phyloP scores from a whole-genome alignment of 2,113 vertebrate species.

The Blennius ocellaris region DNA sequence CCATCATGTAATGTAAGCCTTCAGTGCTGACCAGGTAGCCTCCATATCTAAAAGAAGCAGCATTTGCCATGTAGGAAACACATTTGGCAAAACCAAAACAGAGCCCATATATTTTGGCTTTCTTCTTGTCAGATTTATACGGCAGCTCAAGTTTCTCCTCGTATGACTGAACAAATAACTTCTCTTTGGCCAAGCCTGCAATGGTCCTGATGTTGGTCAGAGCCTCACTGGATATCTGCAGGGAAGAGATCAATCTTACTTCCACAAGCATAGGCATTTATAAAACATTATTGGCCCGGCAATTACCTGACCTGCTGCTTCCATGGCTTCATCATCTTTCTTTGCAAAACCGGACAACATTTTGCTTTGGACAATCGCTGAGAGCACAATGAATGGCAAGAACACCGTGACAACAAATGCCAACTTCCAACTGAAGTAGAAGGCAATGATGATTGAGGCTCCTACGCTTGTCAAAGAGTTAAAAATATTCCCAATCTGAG shows the following conservation, averaged over 20 bases:
- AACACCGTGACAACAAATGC: slow-evolving; percentile 83
- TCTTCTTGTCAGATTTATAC: slow-evolving; percentile 78
- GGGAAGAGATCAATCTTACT: neutral
- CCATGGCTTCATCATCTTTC: slow-evolving; percentile 81
- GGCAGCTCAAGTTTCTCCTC: slow-evolving; percentile 76
- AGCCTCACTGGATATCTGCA: slow-evolving; percentile 84
- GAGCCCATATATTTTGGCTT: slow-evolving; percentile 78
- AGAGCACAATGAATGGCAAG: slow-evolving; percentile 80
- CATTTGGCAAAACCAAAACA: slow-evolving; percentile 83
- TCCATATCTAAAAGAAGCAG: slow-evolving; percentile 84
- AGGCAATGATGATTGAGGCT: slow-evolving; percentile 81
- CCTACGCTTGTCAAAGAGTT: slow-evolving; percentile 82
- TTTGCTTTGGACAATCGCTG: slow-evolving; percentile 80
- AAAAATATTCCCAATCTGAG: slow-evolving; percentile 85
- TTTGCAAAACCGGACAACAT: slow-evolving; percentile 84
- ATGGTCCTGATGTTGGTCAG: slow-evolving; percentile 84
- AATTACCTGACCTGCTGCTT: slow-evolving; percentile 80
- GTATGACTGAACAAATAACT: slow-evolving; percentile 77
- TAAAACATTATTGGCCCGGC: neutral
- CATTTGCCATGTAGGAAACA: slow-evolving; percentile 83
- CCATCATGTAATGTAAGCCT: slow-evolving; percentile 76
- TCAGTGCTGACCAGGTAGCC: slow-evolving; percentile 81
- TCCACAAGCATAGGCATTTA: too few relatives aligned
- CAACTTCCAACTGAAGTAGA: slow-evolving; percentile 86
- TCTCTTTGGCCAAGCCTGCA: slow-evolving; percentile 83